phyloP scores from a whole-genome alignment of 2,888 invertebrate species.

The Meteorus cinctellus region DNA sequence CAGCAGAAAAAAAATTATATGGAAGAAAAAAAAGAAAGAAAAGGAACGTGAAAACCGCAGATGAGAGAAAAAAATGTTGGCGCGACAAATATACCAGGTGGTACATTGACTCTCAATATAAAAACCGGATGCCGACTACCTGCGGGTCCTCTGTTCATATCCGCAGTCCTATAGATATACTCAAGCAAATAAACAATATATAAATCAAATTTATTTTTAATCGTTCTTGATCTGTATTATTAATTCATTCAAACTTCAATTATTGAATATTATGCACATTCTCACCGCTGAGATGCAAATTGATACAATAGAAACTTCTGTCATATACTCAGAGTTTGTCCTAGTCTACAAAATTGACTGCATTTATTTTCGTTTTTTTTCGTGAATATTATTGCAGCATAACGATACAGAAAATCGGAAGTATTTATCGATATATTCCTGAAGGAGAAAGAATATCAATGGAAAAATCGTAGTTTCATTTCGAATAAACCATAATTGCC shows the following conservation, averaged over 20 bases:
- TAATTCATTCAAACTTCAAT: no score
- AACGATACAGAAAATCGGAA: no score
- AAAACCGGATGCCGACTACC: constrained; percentile 62
- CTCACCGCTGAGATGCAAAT: no score
- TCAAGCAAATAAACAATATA: background rate
- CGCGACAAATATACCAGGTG: constrained; percentile 53
- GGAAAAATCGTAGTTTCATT: background rate
- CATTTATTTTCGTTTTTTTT: background rate
- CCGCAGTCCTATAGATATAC: background rate
- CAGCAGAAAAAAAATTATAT: constrained; percentile 25
- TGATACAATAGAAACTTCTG: no score
- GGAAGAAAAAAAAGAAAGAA: background rate
- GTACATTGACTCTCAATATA: constrained; percentile 60
- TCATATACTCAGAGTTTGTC: no score
- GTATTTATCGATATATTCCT: no score
- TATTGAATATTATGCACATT: no score
- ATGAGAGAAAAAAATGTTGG: constrained; percentile 19
- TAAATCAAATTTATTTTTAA: no score
- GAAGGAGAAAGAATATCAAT: no score
- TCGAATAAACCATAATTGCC: constrained; percentile 2
- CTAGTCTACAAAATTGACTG: no score
- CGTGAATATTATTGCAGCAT: background rate
- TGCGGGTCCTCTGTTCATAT: constrained; percentile 39
- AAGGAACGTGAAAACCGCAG: background rate
- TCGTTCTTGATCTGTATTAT: no score